Base-by-base conservation (phyloP, 64 coral and sea anemone genomes). In the Porites lutea region DNA sequence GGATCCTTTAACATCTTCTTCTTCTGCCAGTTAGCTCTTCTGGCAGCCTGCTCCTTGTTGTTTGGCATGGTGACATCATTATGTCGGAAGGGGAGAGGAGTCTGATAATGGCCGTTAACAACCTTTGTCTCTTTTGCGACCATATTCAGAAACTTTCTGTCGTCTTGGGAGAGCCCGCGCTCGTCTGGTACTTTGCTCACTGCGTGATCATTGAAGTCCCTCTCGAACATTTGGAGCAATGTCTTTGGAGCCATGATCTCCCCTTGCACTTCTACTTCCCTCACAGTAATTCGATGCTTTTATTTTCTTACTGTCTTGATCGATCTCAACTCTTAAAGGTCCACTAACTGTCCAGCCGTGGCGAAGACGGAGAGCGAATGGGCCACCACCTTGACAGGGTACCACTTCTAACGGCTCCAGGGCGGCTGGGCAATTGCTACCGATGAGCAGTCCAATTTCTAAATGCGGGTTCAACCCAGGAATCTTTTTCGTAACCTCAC, bases 261-360 rank as follows among this genome's bases (percentile, higher is more conserved):
- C 71, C 82, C 91, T 5, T 59, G 46, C 20, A 82, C 19, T 53
- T 83, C 89, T 2, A 88, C 64, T 71, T 92, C 94, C 0, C 82
- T 45, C 8, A 95, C 68, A 5, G 94, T 95, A 8, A 91, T 95
- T 18, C 75, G 60, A 13, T 95, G 59, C 2, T 0, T 27, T 70
- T n/a, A 87, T 49, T 43, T 55, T 73, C 13, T 66, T 21, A 4
- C 21, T 46, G 16, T 48, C 8, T 13, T 61, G 18, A 45, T 19
- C 70, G 21, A 22, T 49, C 10, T 14, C 4, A 6, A 81, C 12
- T 8, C 65, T 37, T 20, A 96, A 48, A 20, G 86, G 94, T 10
- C 83, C 90, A 54, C 77, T 92, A 2, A 92, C n/a, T 10, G 94
- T 92, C 94, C 94, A 96, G 8, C 85, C 94, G 48, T 96, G 83